Conservation (phyloP, 2,797 vertebrate genomes). For the Phataginus tricuspis region DNA sequence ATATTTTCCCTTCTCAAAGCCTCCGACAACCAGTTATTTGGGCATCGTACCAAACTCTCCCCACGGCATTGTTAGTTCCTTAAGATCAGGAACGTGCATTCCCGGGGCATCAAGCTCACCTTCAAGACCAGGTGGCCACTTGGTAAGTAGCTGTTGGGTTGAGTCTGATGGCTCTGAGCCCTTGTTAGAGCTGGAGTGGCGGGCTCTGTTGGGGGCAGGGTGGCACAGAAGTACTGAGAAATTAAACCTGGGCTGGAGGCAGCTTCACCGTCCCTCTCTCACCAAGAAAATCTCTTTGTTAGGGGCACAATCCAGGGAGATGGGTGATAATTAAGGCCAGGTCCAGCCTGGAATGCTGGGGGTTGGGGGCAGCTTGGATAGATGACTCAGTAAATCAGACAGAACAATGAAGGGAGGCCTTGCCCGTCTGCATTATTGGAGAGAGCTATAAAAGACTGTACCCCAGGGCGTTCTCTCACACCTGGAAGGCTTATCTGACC, state of each 20-base stretch:
- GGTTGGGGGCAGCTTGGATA: background rate
- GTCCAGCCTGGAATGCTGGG: background rate
- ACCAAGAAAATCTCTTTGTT: constrained; percentile 5
- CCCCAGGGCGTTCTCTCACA: background rate
- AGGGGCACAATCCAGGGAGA: background rate
- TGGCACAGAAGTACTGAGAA: background rate
- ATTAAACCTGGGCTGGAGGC: background rate
- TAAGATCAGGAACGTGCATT: background rate
- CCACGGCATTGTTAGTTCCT: background rate
- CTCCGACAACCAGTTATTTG: background rate
- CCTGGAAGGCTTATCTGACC: background rate
- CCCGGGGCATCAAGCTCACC: background rate
- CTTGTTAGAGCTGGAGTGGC: background rate
- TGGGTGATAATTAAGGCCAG: constrained; percentile 6
- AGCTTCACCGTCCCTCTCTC: background rate
- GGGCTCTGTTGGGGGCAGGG: background rate
- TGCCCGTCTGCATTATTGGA: background rate
- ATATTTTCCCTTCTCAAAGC: constrained; percentile 11
- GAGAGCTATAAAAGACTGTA: background rate
- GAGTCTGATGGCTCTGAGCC: background rate
- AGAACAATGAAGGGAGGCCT: background rate
- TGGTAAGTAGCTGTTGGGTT: background rate
- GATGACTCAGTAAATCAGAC: constrained; percentile 22
- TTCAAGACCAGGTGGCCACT: background rate
- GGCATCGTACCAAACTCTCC: background rate